Conservation (phyloP, 2,113 vertebrate genomes). For the Myxocyprinus asiaticus region DNA sequence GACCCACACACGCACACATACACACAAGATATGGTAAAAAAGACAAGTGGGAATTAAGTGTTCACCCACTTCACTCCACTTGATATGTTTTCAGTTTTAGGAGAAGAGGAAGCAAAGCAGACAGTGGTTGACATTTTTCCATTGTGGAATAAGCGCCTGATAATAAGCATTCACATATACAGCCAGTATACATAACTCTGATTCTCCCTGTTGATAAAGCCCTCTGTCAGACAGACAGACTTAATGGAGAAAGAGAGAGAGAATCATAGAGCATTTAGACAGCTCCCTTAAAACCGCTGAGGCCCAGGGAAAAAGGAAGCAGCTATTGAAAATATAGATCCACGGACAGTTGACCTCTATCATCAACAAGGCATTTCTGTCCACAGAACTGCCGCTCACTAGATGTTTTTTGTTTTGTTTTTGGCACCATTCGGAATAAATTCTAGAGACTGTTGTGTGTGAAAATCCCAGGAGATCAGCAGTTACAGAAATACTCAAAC, state of each 20-base stretch:
- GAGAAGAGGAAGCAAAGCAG: conserved; percentile 66
- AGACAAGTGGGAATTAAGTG: not conserved
- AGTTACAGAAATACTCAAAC: too few relatives aligned
- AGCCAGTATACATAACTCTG: conserved; percentile 59
- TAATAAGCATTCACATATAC: conserved; percentile 63
- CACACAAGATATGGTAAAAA: not conserved
- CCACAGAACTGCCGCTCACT: too few relatives aligned
- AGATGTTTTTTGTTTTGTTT: too few relatives aligned
- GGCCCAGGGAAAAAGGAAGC: too few relatives aligned
- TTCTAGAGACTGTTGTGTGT: too few relatives aligned
- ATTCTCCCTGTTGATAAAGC: conserved; percentile 66
- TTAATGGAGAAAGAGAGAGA: not conserved
- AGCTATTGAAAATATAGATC: too few relatives aligned
- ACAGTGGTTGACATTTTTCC: conserved; percentile 66
- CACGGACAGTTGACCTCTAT: too few relatives aligned
- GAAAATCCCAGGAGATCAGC: too few relatives aligned
- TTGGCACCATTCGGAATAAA: too few relatives aligned
- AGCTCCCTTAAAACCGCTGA: too few relatives aligned
- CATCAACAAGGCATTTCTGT: too few relatives aligned
- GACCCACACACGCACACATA: not conserved
- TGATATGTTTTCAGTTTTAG: conserved; percentile 69
- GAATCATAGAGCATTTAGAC: too few relatives aligned
- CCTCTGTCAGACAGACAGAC: conserved; percentile 35
- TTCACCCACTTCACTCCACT: conserved; percentile 58
- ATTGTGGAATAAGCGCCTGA: conserved; percentile 67